Evolutionary conservation across 2,888 invertebrate species (phyloP).

Genomic region (Lasioglossum calceatum): DNA sequence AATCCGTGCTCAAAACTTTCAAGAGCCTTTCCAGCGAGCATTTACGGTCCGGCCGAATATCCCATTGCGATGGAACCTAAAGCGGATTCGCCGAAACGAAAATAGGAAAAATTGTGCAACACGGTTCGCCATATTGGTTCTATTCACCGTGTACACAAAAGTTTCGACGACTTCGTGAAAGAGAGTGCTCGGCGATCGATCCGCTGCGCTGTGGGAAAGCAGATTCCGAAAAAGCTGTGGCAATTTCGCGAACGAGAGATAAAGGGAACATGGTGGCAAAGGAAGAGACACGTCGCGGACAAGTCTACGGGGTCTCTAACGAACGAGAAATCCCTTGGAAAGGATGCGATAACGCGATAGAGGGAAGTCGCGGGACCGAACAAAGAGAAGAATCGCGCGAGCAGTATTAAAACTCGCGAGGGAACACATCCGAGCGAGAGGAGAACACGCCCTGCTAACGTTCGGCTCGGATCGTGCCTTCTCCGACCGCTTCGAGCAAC

Average conservation of each 20-base stretch:
- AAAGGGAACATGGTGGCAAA: not conserved
- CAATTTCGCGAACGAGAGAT: not conserved
- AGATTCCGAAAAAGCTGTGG: not conserved
- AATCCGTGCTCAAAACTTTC: slow-evolving; percentile 4
- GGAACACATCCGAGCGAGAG: slow-evolving; percentile 17
- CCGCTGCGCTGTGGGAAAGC: not conserved
- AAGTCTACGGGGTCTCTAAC: not conserved
- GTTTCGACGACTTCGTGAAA: not conserved
- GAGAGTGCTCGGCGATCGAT: not conserved
- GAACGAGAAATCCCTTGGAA: not conserved
- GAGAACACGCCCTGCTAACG: slow-evolving; percentile 43
- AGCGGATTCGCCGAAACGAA: not conserved
- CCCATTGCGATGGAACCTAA: not conserved
- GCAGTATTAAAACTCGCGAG: not conserved
- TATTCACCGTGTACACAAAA: slow-evolving; percentile 2
- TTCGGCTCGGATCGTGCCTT: not conserved
- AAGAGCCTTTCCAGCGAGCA: not conserved
- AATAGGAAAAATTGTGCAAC: slow-evolving; percentile 11
- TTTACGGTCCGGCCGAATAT: not conserved
- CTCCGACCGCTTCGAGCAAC: slow-evolving; percentile 24
- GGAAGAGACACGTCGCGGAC: not conserved
- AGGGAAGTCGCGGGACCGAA: not conserved
- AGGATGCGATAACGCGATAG: not conserved
- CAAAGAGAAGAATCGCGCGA: slow-evolving; percentile 23
- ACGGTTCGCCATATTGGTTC: not conserved